Percentiles rank a stretch among this genome's conserved stretches.
Evolutionary conservation across 1,140 invertebrate species (phyloP).

Genomic region (Olivierus martensii): DNA sequence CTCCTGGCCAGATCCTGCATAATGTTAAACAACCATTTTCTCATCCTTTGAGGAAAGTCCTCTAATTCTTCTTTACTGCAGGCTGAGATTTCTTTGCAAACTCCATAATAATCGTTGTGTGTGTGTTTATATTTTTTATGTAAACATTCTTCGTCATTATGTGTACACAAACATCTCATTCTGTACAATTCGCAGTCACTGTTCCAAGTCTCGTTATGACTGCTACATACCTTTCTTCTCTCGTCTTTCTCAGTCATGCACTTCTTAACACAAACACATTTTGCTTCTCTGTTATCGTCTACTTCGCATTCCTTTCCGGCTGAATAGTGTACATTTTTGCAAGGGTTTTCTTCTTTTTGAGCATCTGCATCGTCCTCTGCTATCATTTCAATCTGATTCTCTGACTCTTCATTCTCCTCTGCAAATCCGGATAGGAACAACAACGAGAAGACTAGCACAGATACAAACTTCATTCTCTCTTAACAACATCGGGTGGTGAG

Average conservation of each 20-base stretch:
- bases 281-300: constrained; percentile 45
- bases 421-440: too few species aligned
- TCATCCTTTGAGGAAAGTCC: constrained; percentile 88
- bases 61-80: constrained; percentile 71
- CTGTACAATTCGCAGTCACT: constrained; percentile 90
- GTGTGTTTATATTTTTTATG: constrained; percentile 52
- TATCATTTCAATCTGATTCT: too few species aligned
- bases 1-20: constrained; percentile 38
- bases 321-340: constrained; percentile 69
- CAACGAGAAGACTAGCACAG: too few species aligned
- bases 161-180: constrained; percentile 72
- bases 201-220: constrained; percentile 82
- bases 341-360: constrained; percentile 42
- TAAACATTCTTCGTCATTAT: constrained; percentile 32
- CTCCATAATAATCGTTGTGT: constrained; percentile 78
- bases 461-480: too few species aligned
- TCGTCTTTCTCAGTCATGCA: constrained; percentile 12
- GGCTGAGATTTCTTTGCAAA: constrained; percentile 36
- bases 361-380: constrained; percentile 2
- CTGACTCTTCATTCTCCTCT: too few species aligned
- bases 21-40: constrained; percentile 92
- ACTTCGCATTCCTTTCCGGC: constrained; percentile 75
- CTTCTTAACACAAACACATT: constrained; percentile 61
- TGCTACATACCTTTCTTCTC: constrained; percentile 56
- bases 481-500: too few species aligned